Percentiles rank a stretch among this genome's conserved stretches.
Conservation (phyloP, 2,113 vertebrate genomes). For the Cyanocitta stelleri region DNA sequence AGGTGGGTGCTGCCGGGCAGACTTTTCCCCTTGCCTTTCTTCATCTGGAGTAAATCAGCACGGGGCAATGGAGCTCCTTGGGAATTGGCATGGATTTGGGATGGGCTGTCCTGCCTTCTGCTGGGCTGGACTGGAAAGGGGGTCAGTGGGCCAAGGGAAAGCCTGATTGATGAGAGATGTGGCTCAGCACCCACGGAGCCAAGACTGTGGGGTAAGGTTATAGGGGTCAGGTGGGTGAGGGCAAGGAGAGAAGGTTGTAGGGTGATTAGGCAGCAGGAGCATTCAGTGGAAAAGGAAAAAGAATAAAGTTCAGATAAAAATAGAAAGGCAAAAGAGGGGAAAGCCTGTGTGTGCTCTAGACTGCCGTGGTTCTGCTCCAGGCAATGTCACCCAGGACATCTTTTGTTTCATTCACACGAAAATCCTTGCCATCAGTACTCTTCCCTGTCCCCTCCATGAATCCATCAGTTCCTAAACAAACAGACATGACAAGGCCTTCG, state of each 20-base stretch:
- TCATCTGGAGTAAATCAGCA: not conserved
- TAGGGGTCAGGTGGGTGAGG: not conserved
- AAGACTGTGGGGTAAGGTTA: not conserved
- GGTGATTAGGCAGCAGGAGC: not conserved
- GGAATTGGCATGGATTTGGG: not conserved
- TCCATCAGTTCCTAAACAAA: not conserved
- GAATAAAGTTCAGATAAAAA: not conserved
- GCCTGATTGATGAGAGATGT: not conserved
- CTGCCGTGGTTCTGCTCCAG: not conserved
- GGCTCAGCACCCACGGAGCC: not conserved
- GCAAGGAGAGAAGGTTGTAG: not conserved
- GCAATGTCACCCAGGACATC: not conserved
- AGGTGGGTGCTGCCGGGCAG: not conserved
- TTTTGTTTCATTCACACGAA: not conserved
- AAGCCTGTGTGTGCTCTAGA: not conserved
- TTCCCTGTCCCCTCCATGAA: not conserved
- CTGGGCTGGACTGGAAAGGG: not conserved
- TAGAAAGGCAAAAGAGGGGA: not conserved
- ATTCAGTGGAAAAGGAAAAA: not conserved
- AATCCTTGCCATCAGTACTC: not conserved
- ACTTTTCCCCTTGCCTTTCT: not conserved
- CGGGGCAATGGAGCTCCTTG: fast-evolving
- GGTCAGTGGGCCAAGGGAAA: not conserved
- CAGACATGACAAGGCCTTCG: not conserved
- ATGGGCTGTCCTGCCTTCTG: not conserved